These are phyloP conservation scores for Oncorhynchus nerka DNA, from an alignment of 2,113 vertebrate genomes.

Conservation along the genomic window DNA sequence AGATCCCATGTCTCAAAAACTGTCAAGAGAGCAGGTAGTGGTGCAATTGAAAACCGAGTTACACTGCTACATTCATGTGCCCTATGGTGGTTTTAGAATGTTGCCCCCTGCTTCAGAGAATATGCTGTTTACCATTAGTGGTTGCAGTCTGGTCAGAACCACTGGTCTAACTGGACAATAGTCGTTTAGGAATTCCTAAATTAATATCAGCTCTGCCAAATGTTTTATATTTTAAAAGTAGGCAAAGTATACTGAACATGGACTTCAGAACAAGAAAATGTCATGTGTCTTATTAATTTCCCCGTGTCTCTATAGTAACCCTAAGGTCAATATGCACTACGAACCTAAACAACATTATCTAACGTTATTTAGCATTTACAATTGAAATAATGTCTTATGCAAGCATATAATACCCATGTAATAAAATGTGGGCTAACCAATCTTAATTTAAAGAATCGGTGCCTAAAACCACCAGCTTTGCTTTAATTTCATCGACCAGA, in stretches of 20 bases:
- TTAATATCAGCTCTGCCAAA: slow-evolving; percentile 25
- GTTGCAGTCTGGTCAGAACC: slow-evolving; percentile 32
- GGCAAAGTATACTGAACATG: slow-evolving; percentile 46
- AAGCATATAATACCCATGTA: slow-evolving; percentile 18
- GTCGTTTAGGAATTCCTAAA: slow-evolving; percentile 38
- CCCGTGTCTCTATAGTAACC: slow-evolving; percentile 29
- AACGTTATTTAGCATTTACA: slow-evolving; percentile 24
- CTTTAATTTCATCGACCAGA: slow-evolving; percentile 21
- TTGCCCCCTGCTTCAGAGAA: slow-evolving; percentile 26
- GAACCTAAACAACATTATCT: slow-evolving; percentile 28
- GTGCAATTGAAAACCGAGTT: background rate
- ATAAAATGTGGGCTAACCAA: slow-evolving; percentile 26
- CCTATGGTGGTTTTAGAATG: slow-evolving; percentile 17
- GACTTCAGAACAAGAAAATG: slow-evolving; percentile 12
- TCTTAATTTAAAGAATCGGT: slow-evolving; percentile 41
- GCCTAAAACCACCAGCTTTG: slow-evolving; percentile 63
- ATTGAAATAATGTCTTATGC: slow-evolving; percentile 18
- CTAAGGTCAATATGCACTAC: slow-evolving; percentile 9
- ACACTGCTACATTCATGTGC: slow-evolving; percentile 25
- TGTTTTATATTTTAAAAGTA: slow-evolving; percentile 45
- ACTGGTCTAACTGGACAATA: slow-evolving; percentile 23
- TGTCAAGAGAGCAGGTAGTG: slow-evolving; percentile 23
- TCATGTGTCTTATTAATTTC: slow-evolving; percentile 13
- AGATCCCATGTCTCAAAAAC: slow-evolving; percentile 22
- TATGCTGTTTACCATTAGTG: slow-evolving; percentile 37